Percentiles rank a stretch among this genome's conserved stretches.
Conservation (phyloP, 2,797 vertebrate species). For the Cossypha dichroa region DNA sequence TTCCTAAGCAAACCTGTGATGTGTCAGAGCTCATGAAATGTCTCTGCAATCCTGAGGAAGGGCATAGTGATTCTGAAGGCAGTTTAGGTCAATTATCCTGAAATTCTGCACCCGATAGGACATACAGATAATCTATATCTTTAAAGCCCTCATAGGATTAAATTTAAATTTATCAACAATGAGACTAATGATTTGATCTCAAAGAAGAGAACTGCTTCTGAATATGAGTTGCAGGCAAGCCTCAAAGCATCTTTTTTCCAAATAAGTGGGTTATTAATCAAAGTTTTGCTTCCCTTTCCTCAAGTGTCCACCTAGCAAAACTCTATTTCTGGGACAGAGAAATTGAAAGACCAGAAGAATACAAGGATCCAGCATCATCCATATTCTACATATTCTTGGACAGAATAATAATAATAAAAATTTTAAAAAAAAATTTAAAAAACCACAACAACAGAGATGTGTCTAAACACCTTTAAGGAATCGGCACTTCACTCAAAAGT, state of each 20-base stretch:
- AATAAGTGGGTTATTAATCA: fast-evolving
- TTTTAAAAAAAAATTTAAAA: background rate
- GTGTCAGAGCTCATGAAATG: background rate
- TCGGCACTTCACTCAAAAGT: background rate
- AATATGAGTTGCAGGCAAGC: background rate
- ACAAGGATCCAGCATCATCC: background rate
- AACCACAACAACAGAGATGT: fast-evolving
- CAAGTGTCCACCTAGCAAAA: background rate
- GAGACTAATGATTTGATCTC: background rate
- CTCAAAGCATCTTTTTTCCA: background rate
- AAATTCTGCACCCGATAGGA: conserved; percentile 3
- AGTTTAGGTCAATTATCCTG: background rate
- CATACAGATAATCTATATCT: background rate
- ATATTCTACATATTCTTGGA: background rate
- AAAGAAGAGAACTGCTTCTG: background rate
- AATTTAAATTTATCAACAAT: background rate
- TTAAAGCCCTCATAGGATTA: background rate
- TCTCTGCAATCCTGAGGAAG: background rate
- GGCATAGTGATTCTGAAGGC: background rate
- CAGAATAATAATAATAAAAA: background rate
- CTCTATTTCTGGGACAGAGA: background rate
- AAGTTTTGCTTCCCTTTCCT: background rate
- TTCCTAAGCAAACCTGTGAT: background rate
- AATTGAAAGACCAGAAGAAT: background rate
- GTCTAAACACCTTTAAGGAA: background rate